Conservation (phyloP, 2,888 invertebrate species). For the Theodoxus fluviatilis region DNA sequence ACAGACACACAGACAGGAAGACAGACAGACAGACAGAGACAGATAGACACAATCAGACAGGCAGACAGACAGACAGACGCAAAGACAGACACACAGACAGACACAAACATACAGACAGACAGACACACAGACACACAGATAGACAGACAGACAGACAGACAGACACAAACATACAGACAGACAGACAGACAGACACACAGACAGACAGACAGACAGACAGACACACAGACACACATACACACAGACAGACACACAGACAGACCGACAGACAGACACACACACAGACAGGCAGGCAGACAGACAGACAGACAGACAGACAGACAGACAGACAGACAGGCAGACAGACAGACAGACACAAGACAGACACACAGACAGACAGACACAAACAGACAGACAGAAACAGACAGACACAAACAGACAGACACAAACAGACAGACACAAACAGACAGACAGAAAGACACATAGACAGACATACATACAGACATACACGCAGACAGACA, state of each 20-base stretch:
- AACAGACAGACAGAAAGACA: background rate
- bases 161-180: background rate
- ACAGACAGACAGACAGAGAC: background rate
- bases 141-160: no score
- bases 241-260: no score
- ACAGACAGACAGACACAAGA: background rate
- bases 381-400: background rate
- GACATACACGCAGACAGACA: conserved; percentile 23
- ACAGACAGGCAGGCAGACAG: background rate
- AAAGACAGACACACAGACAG: no score
- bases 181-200: conserved; percentile 13
- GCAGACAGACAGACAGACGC: no score
- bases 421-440: background rate
- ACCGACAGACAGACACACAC: background rate
- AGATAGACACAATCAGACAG: conserved; percentile 9
- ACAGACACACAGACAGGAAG: background rate
- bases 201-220: background rate
- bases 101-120: no score
- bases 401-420: background rate
- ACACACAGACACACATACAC: background rate
- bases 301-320: background rate
- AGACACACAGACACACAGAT: no score
- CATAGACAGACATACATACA: conserved; percentile 15
- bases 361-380: background rate
- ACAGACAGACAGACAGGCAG: background rate